These are phyloP conservation scores for Pyrrhia umbra DNA, from an alignment of 2,888 invertebrate species.

Conservation along the genomic window DNA sequence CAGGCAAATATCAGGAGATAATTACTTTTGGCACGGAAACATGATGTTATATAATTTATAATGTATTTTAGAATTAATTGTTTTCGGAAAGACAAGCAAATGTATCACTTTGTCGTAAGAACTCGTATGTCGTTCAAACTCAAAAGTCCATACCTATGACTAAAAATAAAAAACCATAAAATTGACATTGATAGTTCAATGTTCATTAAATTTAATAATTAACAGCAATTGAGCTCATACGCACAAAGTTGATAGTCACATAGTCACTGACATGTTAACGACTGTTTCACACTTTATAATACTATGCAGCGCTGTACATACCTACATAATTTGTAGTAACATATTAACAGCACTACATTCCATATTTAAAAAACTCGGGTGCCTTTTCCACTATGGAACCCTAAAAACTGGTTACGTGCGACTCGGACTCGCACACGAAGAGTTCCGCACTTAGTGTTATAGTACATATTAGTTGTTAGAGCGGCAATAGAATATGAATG, in stretches of 20 bases:
- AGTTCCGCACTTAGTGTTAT: too few relatives aligned
- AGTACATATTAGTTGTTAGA: too few relatives aligned
- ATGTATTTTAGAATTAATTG: constrained; percentile 5
- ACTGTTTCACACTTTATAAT: neutral
- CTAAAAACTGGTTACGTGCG: too few relatives aligned
- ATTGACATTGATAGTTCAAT: neutral
- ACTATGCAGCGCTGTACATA: too few relatives aligned
- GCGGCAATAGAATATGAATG: too few relatives aligned
- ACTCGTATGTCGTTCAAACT: constrained; percentile 8
- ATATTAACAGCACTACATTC: too few relatives aligned
- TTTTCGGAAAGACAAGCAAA: constrained; percentile 8
- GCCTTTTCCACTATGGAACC: too few relatives aligned
- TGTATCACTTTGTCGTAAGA: neutral
- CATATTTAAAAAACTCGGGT: too few relatives aligned
- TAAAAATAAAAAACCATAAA: neutral
- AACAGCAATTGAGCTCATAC: neutral
- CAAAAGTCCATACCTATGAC: neutral
- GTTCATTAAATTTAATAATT: neutral
- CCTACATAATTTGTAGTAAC: too few relatives aligned
- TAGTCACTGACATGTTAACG: constrained; percentile 1
- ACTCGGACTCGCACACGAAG: too few relatives aligned
- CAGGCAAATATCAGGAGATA: constrained; percentile 35
- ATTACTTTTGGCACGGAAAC: constrained; percentile 13
- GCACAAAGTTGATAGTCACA: constrained; percentile 10
- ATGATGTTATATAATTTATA: constrained; percentile 27